These are phyloP conservation scores for Epinephelus cyanopodus DNA, from an alignment of 2,113 vertebrate genomes.

Conservation along the genomic window DNA sequence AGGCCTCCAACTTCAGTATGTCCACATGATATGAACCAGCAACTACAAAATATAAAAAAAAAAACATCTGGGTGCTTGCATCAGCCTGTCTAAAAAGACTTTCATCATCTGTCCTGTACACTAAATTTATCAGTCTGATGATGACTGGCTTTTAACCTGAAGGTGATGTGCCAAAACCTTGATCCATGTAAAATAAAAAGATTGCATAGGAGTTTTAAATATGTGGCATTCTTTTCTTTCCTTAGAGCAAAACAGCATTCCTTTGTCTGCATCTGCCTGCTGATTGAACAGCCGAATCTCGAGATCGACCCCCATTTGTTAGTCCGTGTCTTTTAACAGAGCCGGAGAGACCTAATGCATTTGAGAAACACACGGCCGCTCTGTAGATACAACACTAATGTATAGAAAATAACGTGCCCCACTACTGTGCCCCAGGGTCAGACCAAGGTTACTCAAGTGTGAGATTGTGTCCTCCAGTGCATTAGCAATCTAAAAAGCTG, in stretches of 20 bases:
- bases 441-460: slow-evolving; percentile 73
- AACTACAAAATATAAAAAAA: not conserved
- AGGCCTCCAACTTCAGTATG: not conserved
- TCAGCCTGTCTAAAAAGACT: not conserved
- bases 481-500: slow-evolving; percentile 69
- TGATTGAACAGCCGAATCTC: slow-evolving; percentile 7
- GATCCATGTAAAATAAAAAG: not conserved
- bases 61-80: not conserved
- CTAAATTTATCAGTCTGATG: not conserved
- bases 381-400: slow-evolving; percentile 66
- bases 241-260: slow-evolving; percentile 1
- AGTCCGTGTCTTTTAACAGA: slow-evolving; percentile 34
- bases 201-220: slow-evolving; percentile 2
- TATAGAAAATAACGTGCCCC: slow-evolving; percentile 70
- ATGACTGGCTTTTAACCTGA: not conserved
- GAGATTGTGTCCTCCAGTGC: slow-evolving; percentile 72
- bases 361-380: slow-evolving; percentile 46
- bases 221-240: not conserved
- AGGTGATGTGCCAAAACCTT: not conserved
- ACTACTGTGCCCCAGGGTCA: slow-evolving; percentile 51
- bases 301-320: slow-evolving; percentile 23
- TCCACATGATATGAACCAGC: slow-evolving; percentile 11
- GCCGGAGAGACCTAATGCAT: slow-evolving; percentile 53
- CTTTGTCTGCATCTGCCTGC: slow-evolving; percentile 36
- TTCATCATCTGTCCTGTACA: not conserved